Evolutionary conservation across 2,888 invertebrate species (phyloP).

Genomic region (Trachelus iudaicus): DNA sequence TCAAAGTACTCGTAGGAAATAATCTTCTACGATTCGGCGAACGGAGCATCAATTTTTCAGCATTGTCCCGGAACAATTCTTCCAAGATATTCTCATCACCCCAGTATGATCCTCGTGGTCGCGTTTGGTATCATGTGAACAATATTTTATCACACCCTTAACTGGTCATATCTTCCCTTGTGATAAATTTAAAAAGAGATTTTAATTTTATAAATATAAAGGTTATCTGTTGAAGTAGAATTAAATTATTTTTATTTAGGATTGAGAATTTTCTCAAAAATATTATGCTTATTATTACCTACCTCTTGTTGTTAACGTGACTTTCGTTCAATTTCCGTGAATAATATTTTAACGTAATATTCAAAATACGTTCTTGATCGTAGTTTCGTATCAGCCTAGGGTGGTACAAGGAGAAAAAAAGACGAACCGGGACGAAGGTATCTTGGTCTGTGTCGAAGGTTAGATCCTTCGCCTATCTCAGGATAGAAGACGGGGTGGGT

Average conservation of each 20-base stretch:
- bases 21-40: constrained; percentile 10
- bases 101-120: not conserved
- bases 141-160: not conserved
- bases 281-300: not conserved
- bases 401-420: not conserved
- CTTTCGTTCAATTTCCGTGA: not conserved
- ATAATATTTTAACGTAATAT: not conserved
- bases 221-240: not conserved
- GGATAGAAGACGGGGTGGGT: not conserved
- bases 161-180: not conserved
- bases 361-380: not conserved
- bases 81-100: not conserved
- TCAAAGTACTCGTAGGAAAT: constrained; percentile 13
- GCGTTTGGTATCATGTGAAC: not conserved
- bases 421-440: not conserved
- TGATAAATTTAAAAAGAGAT: not conserved
- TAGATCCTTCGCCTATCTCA: not conserved
- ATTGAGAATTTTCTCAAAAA: not conserved
- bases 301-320: not conserved
- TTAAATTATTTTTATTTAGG: not conserved
- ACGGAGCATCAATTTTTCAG: constrained; percentile 5
- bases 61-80: not conserved
- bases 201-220: not conserved
- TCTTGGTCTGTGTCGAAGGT: not conserved
- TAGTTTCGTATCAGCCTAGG: not conserved